A percentile compares a stretch with the other conserved stretches of the same genome.
Conservation (phyloP, 2,113 vertebrate genomes). For the Polypterus senegalus region DNA sequence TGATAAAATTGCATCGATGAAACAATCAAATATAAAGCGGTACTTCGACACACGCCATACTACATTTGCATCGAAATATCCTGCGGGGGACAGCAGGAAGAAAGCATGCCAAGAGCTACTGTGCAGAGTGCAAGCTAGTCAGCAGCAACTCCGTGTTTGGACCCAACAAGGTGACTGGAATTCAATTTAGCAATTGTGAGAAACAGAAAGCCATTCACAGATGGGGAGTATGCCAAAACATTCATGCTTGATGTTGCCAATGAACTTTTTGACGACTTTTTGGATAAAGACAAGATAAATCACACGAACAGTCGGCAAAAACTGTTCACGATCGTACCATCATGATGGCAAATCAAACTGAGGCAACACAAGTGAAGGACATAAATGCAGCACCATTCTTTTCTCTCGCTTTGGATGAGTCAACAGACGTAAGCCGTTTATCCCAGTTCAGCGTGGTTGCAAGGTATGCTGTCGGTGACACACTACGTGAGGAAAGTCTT, state of each 20-base stretch:
- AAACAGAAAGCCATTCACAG: conserved; percentile 26
- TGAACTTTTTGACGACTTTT: conserved; percentile 27
- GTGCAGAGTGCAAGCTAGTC: conserved; percentile 19
- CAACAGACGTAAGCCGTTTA: too few species aligned
- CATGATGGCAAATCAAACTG: conserved; percentile 25
- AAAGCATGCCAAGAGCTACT: conserved; percentile 25
- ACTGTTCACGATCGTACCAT: too few species aligned
- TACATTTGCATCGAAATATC: conserved; percentile 17
- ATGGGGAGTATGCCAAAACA: conserved; percentile 20
- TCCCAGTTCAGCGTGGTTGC: too few species aligned
- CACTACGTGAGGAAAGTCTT: too few species aligned
- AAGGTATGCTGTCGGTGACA: too few species aligned
- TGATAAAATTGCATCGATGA: too few species aligned
- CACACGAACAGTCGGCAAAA: conserved; percentile 21
- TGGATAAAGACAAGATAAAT: conserved; percentile 21
- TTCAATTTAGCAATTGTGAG: conserved; percentile 24
- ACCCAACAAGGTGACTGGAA: conserved; percentile 18
- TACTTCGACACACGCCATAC: conserved; percentile 26
- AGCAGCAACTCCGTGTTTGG: conserved; percentile 22
- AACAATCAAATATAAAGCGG: conserved; percentile 23
- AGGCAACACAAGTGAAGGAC: conserved; percentile 26
- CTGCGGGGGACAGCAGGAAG: conserved; percentile 20
- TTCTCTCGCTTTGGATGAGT: too few species aligned
- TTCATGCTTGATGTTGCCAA: conserved; percentile 27
- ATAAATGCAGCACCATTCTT: conserved; percentile 21